These are phyloP conservation scores for Leucophenga maculata DNA, from an alignment of 2,888 invertebrate species.

Conservation along the genomic window DNA sequence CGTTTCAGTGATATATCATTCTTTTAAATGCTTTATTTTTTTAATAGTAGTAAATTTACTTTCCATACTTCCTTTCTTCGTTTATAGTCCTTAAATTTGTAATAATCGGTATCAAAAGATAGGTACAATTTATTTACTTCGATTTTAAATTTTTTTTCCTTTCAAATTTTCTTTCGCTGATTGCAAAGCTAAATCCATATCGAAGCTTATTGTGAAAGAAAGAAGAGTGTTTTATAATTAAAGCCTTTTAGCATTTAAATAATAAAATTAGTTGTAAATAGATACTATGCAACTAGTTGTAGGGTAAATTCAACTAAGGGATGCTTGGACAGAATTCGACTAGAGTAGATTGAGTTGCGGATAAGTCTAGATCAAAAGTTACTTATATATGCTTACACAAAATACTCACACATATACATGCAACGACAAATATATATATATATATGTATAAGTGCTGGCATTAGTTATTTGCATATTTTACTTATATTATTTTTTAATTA, in stretches of 20 bases:
- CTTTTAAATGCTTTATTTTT: not conserved
- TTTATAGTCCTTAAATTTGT: slow-evolving; percentile 67
- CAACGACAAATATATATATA: not conserved
- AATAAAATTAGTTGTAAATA: not conserved
- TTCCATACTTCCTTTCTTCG: not conserved
- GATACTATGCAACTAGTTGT: not conserved
- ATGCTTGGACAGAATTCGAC: slow-evolving; percentile 15
- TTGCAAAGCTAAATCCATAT: not conserved
- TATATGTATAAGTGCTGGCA: not conserved
- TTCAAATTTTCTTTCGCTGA: too few relatives aligned
- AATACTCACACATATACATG: slow-evolving; percentile 2
- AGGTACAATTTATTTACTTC: slow-evolving; percentile 61
- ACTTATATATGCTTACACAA: slow-evolving; percentile 2
- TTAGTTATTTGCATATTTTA: not conserved
- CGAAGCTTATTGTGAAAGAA: not conserved
- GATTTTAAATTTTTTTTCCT: not conserved
- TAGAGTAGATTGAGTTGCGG: not conserved
- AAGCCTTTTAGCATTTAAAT: slow-evolving; percentile 6
- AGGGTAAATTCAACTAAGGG: slow-evolving; percentile 13
- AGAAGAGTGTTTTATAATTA: not conserved
- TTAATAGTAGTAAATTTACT: not conserved
- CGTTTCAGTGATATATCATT: slow-evolving; percentile 14
- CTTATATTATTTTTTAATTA: not conserved
- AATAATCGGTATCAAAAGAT: slow-evolving; percentile 67
- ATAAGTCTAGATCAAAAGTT: not conserved